Evolutionary conservation across 2,113 vertebrate species (phyloP).

Genomic region (Heterocephalus glaber): DNA sequence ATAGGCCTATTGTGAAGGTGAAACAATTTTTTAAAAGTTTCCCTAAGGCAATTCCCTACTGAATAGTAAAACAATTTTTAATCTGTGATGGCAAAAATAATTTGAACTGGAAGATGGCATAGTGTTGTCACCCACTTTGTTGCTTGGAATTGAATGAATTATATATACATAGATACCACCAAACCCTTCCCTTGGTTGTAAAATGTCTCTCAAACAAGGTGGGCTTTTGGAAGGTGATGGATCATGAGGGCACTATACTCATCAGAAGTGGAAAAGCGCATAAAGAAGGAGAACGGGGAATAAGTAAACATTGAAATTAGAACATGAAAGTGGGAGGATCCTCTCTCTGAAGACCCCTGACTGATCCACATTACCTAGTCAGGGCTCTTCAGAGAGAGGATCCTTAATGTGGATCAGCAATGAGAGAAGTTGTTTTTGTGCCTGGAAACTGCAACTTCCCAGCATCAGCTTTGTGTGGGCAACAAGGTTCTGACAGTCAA

Average conservation of each 20-base stretch:
- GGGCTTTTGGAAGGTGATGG: not conserved
- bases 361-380: too few relatives aligned
- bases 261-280: not conserved
- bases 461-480: not conserved
- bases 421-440: not conserved
- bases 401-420: not conserved
- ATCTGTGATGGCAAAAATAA: conserved; percentile 80
- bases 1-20: conserved; percentile 30
- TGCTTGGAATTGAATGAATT: conserved; percentile 58
- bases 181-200: not conserved
- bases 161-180: conserved; percentile 49
- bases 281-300: not conserved
- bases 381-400: too few relatives aligned
- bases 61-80: conserved; percentile 76
- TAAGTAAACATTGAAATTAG: not conserved
- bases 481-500: not conserved
- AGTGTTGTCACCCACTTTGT: conserved; percentile 68
- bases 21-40: conserved; percentile 64
- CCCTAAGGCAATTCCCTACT: conserved; percentile 64
- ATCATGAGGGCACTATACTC: not conserved
- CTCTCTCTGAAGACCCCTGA: not conserved
- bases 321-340: not conserved
- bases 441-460: not conserved
- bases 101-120: conserved; percentile 71
- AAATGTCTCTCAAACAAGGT: not conserved